These are phyloP conservation scores for Mystacornis crossleyi DNA, from an alignment of 2,113 vertebrate genomes.

Conservation along the genomic window DNA sequence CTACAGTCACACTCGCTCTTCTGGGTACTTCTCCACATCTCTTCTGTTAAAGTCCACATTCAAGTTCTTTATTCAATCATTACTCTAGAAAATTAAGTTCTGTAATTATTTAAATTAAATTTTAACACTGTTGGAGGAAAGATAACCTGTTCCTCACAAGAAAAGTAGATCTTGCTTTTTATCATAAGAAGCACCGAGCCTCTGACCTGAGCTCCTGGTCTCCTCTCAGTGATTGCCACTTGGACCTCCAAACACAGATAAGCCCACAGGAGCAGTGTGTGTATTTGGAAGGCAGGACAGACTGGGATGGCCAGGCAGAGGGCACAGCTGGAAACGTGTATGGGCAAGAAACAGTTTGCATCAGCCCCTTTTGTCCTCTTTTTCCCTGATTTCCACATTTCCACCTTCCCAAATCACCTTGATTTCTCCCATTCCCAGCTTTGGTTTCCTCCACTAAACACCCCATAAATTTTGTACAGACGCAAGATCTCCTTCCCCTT, in stretches of 20 bases:
- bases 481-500: not conserved
- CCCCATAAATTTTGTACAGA: not conserved
- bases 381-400: not conserved
- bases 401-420: not conserved
- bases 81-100: not conserved
- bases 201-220: not conserved
- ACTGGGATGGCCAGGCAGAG: not conserved
- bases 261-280: not conserved
- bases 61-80: not conserved
- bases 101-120: not conserved
- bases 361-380: not conserved
- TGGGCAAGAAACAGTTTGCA: not conserved
- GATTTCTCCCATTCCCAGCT: not conserved
- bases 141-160: not conserved
- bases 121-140: not conserved
- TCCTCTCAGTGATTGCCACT: not conserved
- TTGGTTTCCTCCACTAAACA: not conserved
- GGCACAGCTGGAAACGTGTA: not conserved
- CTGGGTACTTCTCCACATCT: not conserved
- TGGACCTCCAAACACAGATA: not conserved
- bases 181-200: not conserved
- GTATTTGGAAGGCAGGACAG: not conserved
- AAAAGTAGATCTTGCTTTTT: not conserved
- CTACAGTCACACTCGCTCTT: not conserved
- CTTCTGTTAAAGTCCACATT: not conserved